These are phyloP conservation scores for Drosophila tani DNA, from an alignment of 1,140 invertebrate species.

Conservation along the genomic window DNA sequence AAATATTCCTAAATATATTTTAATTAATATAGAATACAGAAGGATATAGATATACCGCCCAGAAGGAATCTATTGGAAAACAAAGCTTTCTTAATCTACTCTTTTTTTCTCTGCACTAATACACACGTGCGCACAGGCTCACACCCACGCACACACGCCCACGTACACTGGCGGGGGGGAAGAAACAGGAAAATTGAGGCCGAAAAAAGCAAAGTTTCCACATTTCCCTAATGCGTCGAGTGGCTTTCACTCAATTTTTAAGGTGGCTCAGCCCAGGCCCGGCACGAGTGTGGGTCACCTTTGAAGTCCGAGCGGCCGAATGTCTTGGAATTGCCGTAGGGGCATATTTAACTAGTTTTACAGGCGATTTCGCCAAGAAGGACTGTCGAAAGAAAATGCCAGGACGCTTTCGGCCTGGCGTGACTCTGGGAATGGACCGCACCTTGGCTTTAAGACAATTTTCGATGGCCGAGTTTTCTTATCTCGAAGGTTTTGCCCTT, in stretches of 20 bases:
- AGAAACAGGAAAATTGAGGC: slow-evolving; percentile 28
- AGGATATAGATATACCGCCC: too few relatives aligned
- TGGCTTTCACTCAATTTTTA: slow-evolving; percentile 67
- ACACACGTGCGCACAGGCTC: slow-evolving; percentile 36
- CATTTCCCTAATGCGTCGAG: slow-evolving; percentile 58
- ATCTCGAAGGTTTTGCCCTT: slow-evolving; percentile 19
- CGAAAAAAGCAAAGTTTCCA: slow-evolving; percentile 61
- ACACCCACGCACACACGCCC: slow-evolving; percentile 18
- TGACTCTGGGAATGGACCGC: slow-evolving; percentile 53
- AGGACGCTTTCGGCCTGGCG: slow-evolving; percentile 35
- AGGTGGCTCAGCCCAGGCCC: slow-evolving; percentile 13
- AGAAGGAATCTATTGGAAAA: too few relatives aligned
- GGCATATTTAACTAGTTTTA: slow-evolving; percentile 80
- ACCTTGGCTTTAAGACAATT: slow-evolving; percentile 68
- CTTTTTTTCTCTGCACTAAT: slow-evolving; percentile 27
- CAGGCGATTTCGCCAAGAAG: slow-evolving; percentile 61
- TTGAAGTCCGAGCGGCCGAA: slow-evolving; percentile 53
- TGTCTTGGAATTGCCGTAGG: slow-evolving; percentile 67
- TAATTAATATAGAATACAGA: background rate
- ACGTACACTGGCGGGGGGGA: slow-evolving; percentile 1
- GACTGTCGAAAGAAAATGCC: slow-evolving; percentile 19
- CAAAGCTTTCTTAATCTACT: background rate
- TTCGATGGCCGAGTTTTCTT: slow-evolving; percentile 29
- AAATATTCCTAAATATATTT: too few relatives aligned
- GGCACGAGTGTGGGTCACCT: slow-evolving; percentile 30